Evolutionary conservation across 2,113 vertebrate genomes (phyloP).

Genomic region (Amphiprion percula): DNA sequence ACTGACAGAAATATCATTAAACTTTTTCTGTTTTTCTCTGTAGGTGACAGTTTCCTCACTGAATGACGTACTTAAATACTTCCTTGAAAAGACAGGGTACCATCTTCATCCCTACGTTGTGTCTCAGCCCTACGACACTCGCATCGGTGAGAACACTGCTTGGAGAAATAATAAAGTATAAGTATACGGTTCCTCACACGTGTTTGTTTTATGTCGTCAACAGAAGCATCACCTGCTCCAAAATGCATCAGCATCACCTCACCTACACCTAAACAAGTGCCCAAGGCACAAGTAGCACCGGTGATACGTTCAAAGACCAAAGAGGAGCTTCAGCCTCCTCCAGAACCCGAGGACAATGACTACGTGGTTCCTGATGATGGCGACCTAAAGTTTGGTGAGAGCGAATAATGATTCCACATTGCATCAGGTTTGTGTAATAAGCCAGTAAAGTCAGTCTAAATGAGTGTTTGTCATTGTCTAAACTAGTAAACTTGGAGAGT

Average conservation of each 20-base stretch:
- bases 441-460: background rate
- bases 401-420: background rate
- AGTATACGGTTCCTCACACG: background rate
- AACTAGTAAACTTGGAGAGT: constrained; percentile 5
- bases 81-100: constrained; percentile 68
- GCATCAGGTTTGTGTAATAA: background rate
- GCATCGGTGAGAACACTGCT: constrained; percentile 45
- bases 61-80: constrained; percentile 65
- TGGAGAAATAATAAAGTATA: background rate
- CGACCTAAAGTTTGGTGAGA: constrained; percentile 12
- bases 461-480: constrained; percentile 13
- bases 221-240: constrained; percentile 47
- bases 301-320: constrained; percentile 5
- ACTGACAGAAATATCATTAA: background rate
- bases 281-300: constrained; percentile 56
- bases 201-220: constrained; percentile 4
- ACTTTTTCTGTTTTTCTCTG: background rate
- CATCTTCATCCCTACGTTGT: constrained; percentile 59
- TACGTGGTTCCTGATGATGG: constrained; percentile 51
- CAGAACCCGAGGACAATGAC: constrained; percentile 17
- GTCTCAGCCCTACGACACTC: constrained; percentile 66
- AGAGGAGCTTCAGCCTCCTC: background rate
- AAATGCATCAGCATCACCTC: background rate
- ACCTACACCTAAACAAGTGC: background rate
- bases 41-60: constrained; percentile 71